These are phyloP conservation scores for Columbina picui DNA, from an alignment of 2,113 vertebrate genomes.

Conservation along the genomic window DNA sequence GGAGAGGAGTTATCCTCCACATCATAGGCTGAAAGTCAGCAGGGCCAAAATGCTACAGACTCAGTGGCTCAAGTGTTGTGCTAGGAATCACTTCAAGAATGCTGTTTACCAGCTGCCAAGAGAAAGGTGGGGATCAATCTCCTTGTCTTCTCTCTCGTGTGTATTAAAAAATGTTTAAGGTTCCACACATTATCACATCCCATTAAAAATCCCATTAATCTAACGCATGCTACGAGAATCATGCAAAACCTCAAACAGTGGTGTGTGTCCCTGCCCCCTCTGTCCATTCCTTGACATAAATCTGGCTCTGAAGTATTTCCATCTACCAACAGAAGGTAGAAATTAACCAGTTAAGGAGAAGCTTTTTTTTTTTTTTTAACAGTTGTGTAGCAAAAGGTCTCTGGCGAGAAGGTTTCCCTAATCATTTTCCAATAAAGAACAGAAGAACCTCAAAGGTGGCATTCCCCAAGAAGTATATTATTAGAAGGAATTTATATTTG, in stretches of 20 bases:
- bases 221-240: background rate
- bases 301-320: background rate
- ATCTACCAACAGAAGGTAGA: background rate
- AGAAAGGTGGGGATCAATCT: background rate
- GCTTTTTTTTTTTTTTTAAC: background rate
- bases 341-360: background rate
- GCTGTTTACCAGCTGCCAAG: background rate
- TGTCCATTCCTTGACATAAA: background rate
- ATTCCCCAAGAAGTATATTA: background rate
- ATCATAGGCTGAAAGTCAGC: background rate
- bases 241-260: background rate
- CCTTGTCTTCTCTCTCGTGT: background rate
- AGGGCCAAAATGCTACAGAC: background rate
- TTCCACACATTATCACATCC: background rate
- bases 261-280: background rate
- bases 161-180: background rate
- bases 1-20: background rate
- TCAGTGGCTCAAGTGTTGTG: background rate
- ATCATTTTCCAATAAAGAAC: background rate
- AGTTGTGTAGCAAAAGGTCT: background rate
- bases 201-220: background rate
- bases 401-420: background rate
- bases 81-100: background rate
- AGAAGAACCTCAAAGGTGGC: background rate
- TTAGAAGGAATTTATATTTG: slow-evolving; percentile 35